A percentile compares a stretch with the other conserved stretches of the same genome.
Conservation (phyloP, 2,797 vertebrate genomes). For the Phalloptychus januarius region DNA sequence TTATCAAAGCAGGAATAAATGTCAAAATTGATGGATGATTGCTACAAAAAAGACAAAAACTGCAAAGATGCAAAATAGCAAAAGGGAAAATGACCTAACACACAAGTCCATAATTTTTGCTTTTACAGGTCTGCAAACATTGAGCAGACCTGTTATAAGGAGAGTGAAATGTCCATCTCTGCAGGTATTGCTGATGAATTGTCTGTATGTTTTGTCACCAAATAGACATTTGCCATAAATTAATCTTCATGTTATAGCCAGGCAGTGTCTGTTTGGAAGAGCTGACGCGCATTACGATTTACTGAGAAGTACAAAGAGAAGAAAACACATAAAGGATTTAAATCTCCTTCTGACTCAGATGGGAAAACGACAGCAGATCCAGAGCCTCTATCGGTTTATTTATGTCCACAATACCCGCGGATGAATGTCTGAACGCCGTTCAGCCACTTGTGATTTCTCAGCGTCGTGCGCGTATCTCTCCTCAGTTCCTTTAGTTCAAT, state of each 20-base stretch:
- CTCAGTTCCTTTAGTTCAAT: constrained; percentile 73
- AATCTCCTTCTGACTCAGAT: constrained; percentile 28
- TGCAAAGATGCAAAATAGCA: neutral
- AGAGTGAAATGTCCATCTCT: neutral
- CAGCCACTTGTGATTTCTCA: constrained; percentile 56
- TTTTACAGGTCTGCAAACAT: neutral
- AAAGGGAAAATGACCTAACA: neutral
- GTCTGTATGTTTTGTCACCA: neutral
- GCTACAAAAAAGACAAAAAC: neutral
- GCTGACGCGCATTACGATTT: constrained; percentile 16
- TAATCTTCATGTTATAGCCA: neutral
- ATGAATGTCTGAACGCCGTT: constrained; percentile 42
- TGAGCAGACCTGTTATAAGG: neutral
- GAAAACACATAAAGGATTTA: constrained; percentile 34
- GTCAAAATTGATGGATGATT: neutral
- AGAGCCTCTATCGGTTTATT: constrained; percentile 25
- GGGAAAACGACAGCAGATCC: constrained; percentile 9
- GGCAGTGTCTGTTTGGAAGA: constrained; percentile 20
- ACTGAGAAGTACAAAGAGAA: constrained; percentile 21
- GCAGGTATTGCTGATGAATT: neutral
- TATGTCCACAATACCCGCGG: constrained; percentile 32
- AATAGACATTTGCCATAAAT: neutral
- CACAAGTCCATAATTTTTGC: neutral
- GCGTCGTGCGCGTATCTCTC: constrained; percentile 54
- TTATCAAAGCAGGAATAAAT: neutral